Evolutionary conservation across 2,888 invertebrate species (phyloP).

Genomic region (Unio delphinus): DNA sequence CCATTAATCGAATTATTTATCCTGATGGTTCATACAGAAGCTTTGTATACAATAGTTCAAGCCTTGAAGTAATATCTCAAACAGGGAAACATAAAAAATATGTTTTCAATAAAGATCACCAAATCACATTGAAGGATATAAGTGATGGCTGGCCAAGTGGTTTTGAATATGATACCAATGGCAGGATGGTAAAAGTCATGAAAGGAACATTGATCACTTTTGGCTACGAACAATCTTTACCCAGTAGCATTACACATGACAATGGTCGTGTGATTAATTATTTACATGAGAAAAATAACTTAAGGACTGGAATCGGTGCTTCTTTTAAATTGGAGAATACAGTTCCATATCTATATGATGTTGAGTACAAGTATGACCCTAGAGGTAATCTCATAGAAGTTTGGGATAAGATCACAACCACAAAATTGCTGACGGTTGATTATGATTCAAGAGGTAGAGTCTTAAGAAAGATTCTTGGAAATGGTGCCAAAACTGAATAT

Average conservation of each 20-base stretch:
- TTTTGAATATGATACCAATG: constrained; percentile 9
- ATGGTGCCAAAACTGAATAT: constrained; percentile 7
- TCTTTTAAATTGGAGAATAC: too few relatives aligned
- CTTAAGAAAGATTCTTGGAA: constrained; percentile 7
- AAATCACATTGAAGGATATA: constrained; percentile 8
- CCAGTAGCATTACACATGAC: too few relatives aligned
- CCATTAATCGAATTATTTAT: constrained; percentile 5
- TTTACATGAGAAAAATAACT: too few relatives aligned
- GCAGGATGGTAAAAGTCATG: constrained; percentile 1
- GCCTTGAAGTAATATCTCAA: constrained; percentile 6
- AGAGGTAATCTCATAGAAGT: constrained; percentile 3
- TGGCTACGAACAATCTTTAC: too few relatives aligned
- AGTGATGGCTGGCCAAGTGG: not conserved
- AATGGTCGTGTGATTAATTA: too few relatives aligned
- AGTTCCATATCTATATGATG: not conserved
- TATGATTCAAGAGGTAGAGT: constrained; percentile 7
- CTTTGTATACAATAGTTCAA: constrained; percentile 7
- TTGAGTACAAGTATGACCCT: constrained; percentile 7
- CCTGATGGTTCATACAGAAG: constrained; percentile 14
- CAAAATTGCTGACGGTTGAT: constrained; percentile 5
- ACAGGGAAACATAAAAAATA: constrained; percentile 5
- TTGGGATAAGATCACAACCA: not conserved
- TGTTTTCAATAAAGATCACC: constrained; percentile 4
- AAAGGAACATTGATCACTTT: not conserved
- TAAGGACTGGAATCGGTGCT: too few relatives aligned